phyloP scores from a whole-genome alignment of 2,113 vertebrate species.

The Bubalus kerabau region DNA sequence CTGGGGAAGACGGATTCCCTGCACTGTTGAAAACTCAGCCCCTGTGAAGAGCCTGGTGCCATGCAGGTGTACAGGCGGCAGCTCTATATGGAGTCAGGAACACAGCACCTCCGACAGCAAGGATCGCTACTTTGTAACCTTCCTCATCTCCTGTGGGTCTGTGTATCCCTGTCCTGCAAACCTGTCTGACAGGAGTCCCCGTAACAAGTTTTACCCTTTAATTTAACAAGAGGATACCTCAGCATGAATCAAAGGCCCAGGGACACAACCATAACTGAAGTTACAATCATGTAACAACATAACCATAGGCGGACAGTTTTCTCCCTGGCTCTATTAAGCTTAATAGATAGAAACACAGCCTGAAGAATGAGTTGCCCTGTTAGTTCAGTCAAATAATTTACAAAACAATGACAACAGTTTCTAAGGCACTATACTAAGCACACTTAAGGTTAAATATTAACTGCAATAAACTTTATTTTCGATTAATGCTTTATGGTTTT shows the following conservation, averaged over 20 bases:
- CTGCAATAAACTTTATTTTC: not conserved
- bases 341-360: not conserved
- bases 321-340: not conserved
- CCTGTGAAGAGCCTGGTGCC: accelerated
- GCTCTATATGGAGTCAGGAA: accelerated
- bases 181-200: not conserved
- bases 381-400: not conserved
- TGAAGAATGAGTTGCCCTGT: not conserved
- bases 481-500: not conserved
- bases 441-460: not conserved
- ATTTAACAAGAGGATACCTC: not conserved
- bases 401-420: too few species aligned
- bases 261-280: not conserved
- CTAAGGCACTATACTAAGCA: not conserved
- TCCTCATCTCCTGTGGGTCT: not conserved
- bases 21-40: not conserved
- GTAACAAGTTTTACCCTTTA: not conserved
- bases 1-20: not conserved
- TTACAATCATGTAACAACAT: accelerated
- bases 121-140: accelerated
- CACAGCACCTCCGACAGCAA: accelerated
- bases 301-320: not conserved
- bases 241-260: not conserved
- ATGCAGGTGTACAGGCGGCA: too few species aligned
- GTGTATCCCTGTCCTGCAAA: not conserved